phyloP scores from a whole-genome alignment of 1,140 invertebrate genomes.

The Harpegnathos saltator region DNA sequence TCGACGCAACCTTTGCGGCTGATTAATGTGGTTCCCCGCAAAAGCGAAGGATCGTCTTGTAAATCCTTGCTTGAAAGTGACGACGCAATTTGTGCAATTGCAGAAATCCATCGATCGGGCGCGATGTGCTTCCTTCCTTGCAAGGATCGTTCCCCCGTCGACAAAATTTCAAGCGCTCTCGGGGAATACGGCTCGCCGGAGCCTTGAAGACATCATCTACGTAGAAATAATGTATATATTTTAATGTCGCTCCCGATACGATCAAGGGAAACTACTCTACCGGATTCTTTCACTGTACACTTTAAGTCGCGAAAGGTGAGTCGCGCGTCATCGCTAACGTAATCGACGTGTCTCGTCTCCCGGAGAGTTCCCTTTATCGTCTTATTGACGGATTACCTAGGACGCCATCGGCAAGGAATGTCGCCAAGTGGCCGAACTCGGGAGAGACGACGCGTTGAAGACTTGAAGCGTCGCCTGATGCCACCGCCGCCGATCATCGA shows the following conservation, averaged over 20 bases:
- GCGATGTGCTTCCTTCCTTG: background rate
- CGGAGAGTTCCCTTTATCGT: background rate
- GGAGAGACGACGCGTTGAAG: too few relatives aligned
- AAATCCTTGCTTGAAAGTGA: slow-evolving; percentile 26
- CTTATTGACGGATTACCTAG: background rate
- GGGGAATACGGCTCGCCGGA: background rate
- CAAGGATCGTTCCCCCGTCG: background rate
- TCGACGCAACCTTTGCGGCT: slow-evolving; percentile 31
- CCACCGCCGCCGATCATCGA: too few relatives aligned
- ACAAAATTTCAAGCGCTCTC: slow-evolving; percentile 19
- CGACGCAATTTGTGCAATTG: slow-evolving; percentile 7
- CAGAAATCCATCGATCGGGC: background rate
- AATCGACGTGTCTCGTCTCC: background rate
- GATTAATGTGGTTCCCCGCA: background rate
- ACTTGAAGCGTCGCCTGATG: too few relatives aligned
- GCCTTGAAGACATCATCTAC: slow-evolving; percentile 12
- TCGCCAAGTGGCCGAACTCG: too few relatives aligned
- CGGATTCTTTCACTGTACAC: slow-evolving; percentile 41
- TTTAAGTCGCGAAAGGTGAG: slow-evolving; percentile 38
- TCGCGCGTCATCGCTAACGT: slow-evolving; percentile 7
- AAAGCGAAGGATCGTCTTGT: background rate
- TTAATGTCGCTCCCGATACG: slow-evolving; percentile 10
- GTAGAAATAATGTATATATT: slow-evolving; percentile 41
- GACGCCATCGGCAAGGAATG: too few relatives aligned
- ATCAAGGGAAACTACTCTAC: slow-evolving; percentile 59